These are phyloP conservation scores for Mormyrops boulengeri DNA, from an alignment of 2,797 vertebrate species.

Conservation along the genomic window DNA sequence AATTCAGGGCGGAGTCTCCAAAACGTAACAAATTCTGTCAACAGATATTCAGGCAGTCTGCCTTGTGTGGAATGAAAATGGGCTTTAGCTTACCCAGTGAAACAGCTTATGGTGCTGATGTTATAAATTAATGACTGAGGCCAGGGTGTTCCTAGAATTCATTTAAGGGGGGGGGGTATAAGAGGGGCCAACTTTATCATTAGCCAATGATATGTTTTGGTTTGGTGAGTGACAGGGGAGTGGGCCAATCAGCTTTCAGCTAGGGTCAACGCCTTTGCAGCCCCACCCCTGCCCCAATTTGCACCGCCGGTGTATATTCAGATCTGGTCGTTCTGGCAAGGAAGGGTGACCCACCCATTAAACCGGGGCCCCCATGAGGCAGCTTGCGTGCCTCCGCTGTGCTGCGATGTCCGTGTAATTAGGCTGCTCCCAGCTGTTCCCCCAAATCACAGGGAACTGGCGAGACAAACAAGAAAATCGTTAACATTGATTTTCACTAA, in stretches of 20 bases:
- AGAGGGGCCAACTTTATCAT: not conserved
- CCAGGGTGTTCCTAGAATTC: not conserved
- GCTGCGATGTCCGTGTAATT: slow-evolving; percentile 45
- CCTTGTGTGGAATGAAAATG: not conserved
- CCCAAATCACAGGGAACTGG: slow-evolving; percentile 39
- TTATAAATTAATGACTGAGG: not conserved
- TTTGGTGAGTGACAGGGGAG: not conserved
- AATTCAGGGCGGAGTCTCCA: slow-evolving; percentile 12
- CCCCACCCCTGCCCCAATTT: not conserved
- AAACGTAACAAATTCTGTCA: not conserved
- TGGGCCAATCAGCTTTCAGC: not conserved
- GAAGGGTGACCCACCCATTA: slow-evolving; percentile 13
- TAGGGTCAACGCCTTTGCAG: not conserved
- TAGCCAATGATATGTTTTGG: slow-evolving; percentile 46
- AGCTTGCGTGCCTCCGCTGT: slow-evolving; percentile 32
- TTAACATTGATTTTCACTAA: slow-evolving; percentile 51
- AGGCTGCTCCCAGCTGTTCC: slow-evolving; percentile 37
- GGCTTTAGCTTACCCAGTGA: not conserved
- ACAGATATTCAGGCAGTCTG: not conserved
- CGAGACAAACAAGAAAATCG: slow-evolving; percentile 38
- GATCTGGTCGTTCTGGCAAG: slow-evolving; percentile 31
- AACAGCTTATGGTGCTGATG: not conserved
- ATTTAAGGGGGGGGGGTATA: not conserved
- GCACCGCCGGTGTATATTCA: slow-evolving; percentile 15
- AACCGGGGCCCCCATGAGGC: not conserved